Percentiles rank a stretch among this genome's conserved stretches.
These are phyloP conservation scores for Sphaerophoria rueppellii DNA, from an alignment of 2,888 invertebrate genomes.

Conservation along the genomic window DNA sequence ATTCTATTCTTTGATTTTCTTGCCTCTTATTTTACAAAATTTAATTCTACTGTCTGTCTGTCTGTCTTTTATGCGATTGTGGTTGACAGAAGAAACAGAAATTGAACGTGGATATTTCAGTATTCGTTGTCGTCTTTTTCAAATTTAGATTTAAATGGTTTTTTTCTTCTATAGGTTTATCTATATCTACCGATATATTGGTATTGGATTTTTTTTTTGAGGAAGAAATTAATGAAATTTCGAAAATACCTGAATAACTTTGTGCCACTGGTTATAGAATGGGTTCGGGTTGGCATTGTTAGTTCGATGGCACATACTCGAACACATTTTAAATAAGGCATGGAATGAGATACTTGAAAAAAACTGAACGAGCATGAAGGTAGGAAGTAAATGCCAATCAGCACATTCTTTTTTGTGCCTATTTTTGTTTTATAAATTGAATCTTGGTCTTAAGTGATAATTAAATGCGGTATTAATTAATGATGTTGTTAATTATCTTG, in stretches of 20 bases:
- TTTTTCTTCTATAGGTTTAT: constrained; percentile 33
- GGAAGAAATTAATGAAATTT: constrained; percentile 54
- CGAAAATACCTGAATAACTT: constrained; percentile 61
- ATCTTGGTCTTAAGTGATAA: constrained; percentile 43
- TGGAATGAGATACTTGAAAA: constrained; percentile 21
- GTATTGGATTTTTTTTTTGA: constrained; percentile 24
- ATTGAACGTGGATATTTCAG: constrained; percentile 56
- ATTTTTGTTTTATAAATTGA: constrained; percentile 33
- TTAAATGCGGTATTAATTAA: constrained; percentile 49
- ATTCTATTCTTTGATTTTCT: constrained; percentile 51
- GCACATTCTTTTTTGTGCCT: constrained; percentile 11
- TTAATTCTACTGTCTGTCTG: constrained; percentile 25
- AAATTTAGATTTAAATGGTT: constrained; percentile 59
- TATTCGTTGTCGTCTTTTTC: constrained; percentile 38
- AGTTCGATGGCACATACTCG: constrained; percentile 1
- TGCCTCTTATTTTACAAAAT: constrained; percentile 31
- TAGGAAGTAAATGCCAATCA: constrained; percentile 56
- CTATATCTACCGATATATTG: background rate
- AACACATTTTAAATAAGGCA: background rate
- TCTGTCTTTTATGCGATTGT: constrained; percentile 46
- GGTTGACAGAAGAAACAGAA: constrained; percentile 55
- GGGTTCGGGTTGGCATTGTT: constrained; percentile 35
- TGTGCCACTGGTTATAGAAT: constrained; percentile 32
- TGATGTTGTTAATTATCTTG: constrained; percentile 59
- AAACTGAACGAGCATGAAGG: background rate